Conservation (phyloP, 1,140 invertebrate species). For the Brachionus angularis region DNA sequence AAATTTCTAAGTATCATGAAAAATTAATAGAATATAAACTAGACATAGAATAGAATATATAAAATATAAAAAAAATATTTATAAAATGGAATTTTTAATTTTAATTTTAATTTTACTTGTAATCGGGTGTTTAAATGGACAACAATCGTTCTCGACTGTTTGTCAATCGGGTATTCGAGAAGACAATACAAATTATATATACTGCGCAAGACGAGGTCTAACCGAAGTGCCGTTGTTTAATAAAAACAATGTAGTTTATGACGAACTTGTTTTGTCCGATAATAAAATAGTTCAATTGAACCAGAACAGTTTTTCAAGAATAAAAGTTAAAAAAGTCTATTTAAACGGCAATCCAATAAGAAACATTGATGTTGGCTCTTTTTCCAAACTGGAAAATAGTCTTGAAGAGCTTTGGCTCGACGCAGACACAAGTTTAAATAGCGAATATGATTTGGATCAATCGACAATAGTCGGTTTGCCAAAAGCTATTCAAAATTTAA, state of each 20-base stretch:
- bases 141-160: constrained; percentile 8
- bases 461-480: background rate
- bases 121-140: background rate
- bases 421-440: background rate
- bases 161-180: constrained; percentile 33
- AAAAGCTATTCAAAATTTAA: constrained; percentile 26
- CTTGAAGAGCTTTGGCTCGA: constrained; percentile 36
- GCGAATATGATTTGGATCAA: background rate
- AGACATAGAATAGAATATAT: no score
- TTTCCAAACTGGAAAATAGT: constrained; percentile 27
- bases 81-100: no score
- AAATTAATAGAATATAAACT: no score
- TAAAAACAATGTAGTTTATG: constrained; percentile 31
- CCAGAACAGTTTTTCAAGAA: constrained; percentile 6
- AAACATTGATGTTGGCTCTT: constrained; percentile 12
- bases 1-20: no score
- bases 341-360: constrained; percentile 22
- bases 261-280: constrained; percentile 43
- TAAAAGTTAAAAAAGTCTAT: constrained; percentile 41
- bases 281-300: constrained; percentile 22
- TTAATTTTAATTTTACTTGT: no score
- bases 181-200: constrained; percentile 42
- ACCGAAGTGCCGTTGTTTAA: constrained; percentile 24
- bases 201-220: constrained; percentile 31
- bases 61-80: no score